These are phyloP conservation scores for Platypus cylindrus DNA, from an alignment of 2,888 invertebrate genomes.

Conservation along the genomic window DNA sequence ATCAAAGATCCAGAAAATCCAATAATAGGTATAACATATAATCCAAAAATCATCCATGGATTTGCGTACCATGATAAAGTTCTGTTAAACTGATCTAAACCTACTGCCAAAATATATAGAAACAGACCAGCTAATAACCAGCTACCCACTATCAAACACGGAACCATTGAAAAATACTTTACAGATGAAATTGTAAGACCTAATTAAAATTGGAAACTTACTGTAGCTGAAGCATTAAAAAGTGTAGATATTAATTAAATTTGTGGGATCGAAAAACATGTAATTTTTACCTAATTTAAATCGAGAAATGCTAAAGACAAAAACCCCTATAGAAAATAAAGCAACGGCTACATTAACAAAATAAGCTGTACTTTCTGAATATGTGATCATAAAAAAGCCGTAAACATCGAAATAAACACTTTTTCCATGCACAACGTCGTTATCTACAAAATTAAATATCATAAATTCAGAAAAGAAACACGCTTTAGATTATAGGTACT, in stretches of 20 bases:
- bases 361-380: conserved; percentile 17
- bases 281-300: too few relatives aligned
- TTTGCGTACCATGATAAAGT: conserved; percentile 28
- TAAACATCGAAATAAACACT: conserved; percentile 25
- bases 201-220: too few relatives aligned
- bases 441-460: conserved; percentile 4
- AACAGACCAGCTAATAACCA: conserved; percentile 19
- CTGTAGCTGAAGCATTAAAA: too few relatives aligned
- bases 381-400: conserved; percentile 23
- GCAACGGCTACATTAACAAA: conserved; percentile 17
- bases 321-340: conserved; percentile 15
- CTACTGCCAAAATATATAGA: conserved; percentile 15
- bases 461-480: neutral
- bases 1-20: conserved; percentile 15
- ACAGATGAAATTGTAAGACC: conserved; percentile 10
- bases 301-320: conserved; percentile 14
- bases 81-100: conserved; percentile 19
- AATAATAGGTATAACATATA: conserved; percentile 23
- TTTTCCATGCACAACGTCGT: conserved; percentile 16
- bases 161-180: conserved; percentile 16
- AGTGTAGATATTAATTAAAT: too few relatives aligned
- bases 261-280: too few relatives aligned
- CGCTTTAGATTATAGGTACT: conserved; percentile 2
- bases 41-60: conserved; percentile 24
- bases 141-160: conserved; percentile 19